phyloP scores from a whole-genome alignment of 2,888 invertebrate species.

The Hetaerina titia region DNA sequence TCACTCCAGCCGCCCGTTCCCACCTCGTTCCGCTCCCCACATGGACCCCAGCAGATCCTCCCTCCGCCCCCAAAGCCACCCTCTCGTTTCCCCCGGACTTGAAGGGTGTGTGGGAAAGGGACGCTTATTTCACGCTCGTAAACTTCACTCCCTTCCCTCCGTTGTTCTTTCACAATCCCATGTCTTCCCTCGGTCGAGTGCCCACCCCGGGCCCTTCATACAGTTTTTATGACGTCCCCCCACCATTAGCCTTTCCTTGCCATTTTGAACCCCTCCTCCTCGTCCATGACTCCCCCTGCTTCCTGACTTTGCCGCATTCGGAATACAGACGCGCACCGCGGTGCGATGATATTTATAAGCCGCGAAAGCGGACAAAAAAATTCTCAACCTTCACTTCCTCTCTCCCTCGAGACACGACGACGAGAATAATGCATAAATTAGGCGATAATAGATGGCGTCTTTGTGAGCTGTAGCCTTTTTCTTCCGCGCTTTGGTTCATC shows the following conservation, averaged over 20 bases:
- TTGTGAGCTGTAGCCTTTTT: background rate
- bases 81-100: background rate
- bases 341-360: background rate
- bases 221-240: slow-evolving; percentile 3
- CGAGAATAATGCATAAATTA: background rate
- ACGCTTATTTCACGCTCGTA: background rate
- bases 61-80: no score
- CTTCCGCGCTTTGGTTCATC: background rate
- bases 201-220: background rate
- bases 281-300: background rate
- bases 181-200: background rate
- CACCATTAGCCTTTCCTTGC: background rate
- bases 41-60: no score
- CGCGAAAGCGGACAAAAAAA: background rate
- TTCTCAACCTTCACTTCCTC: background rate
- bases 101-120: background rate
- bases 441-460: background rate
- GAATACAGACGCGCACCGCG: background rate
- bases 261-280: background rate
- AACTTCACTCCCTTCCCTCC: background rate
- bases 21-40: no score
- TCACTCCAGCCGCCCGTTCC: background rate
- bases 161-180: background rate
- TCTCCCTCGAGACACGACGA: background rate
- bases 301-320: background rate